phyloP scores from a whole-genome alignment of 2,888 invertebrate genomes.

The Dascillus cervinus region DNA sequence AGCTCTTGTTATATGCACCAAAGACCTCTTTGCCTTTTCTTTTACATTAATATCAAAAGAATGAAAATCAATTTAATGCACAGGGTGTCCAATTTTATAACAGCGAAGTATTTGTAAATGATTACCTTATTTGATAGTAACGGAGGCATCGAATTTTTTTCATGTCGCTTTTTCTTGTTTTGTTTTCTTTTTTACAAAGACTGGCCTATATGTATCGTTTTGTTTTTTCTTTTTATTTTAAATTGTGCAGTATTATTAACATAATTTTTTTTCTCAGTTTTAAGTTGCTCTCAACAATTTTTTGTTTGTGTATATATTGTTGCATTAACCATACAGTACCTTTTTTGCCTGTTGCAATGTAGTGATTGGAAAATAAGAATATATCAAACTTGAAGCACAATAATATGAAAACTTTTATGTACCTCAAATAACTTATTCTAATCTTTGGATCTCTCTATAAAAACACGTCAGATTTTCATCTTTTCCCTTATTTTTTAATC shows the following conservation, averaged over 20 bases:
- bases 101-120: slow-evolving; percentile 34
- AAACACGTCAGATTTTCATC: slow-evolving; percentile 2
- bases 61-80: slow-evolving; percentile 25
- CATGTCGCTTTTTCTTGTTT: slow-evolving; percentile 5
- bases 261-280: slow-evolving; percentile 6
- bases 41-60: background rate
- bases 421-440: slow-evolving; percentile 21
- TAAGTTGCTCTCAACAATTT: slow-evolving; percentile 5
- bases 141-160: slow-evolving; percentile 12
- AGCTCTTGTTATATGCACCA: slow-evolving; percentile 9
- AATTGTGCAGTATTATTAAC: slow-evolving; percentile 17
- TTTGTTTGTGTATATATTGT: slow-evolving; percentile 6
- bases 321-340: background rate
- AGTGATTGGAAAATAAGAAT: too few species aligned
- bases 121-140: slow-evolving; percentile 16
- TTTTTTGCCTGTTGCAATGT: too few species aligned
- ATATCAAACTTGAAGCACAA: slow-evolving; percentile 19
- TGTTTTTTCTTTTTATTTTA: too few species aligned
- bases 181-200: too few species aligned
- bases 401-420: slow-evolving; percentile 20
- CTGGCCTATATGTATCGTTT: slow-evolving; percentile 17
- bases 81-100: slow-evolving; percentile 31
- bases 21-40: slow-evolving; percentile 3
- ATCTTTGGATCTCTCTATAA: slow-evolving; percentile 22
- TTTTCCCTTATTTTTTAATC: slow-evolving; percentile 5